Conservation (phyloP, 2,113 vertebrate species). For the Sarotherodon lohbergeri region DNA sequence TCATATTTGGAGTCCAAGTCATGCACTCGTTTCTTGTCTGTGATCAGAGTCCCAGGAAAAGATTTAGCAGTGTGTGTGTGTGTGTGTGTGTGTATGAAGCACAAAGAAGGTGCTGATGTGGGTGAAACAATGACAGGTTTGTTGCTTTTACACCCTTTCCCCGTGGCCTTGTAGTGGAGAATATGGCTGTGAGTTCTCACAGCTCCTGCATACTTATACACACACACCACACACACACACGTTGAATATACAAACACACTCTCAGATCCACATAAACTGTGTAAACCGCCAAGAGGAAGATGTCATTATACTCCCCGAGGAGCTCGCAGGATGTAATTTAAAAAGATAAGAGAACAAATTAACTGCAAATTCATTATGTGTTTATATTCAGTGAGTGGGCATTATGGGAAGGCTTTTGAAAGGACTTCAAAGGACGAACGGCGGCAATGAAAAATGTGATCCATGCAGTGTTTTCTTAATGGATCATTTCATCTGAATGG, state of each 20-base stretch:
- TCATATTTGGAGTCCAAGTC: conserved; percentile 30
- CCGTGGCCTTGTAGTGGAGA: not conserved
- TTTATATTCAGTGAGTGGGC: conserved; percentile 20
- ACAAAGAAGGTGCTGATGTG: conserved; percentile 47
- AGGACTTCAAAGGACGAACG: not conserved
- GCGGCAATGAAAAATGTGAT: not conserved
- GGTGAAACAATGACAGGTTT: conserved; percentile 66
- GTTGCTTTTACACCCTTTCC: conserved; percentile 34
- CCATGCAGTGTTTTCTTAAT: not conserved
- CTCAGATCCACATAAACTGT: conserved; percentile 5
- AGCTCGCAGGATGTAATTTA: conserved; percentile 36
- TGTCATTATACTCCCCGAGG: conserved; percentile 24
- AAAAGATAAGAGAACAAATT: conserved; percentile 54
- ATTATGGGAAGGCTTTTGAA: conserved; percentile 17
- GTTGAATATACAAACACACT: not conserved
- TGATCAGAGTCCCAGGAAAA: conserved; percentile 16
- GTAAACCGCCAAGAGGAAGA: conserved; percentile 27
- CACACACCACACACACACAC: not conserved
- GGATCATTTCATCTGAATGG: conserved; percentile 16
- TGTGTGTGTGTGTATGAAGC: not conserved
- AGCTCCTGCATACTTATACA: not conserved
- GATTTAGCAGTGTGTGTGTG: not conserved
- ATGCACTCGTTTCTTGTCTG: not conserved
- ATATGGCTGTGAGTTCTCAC: conserved; percentile 10
- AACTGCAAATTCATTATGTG: conserved; percentile 31